These are phyloP conservation scores for Musca domestica DNA, from an alignment of 1,140 invertebrate species.

Conservation along the genomic window DNA sequence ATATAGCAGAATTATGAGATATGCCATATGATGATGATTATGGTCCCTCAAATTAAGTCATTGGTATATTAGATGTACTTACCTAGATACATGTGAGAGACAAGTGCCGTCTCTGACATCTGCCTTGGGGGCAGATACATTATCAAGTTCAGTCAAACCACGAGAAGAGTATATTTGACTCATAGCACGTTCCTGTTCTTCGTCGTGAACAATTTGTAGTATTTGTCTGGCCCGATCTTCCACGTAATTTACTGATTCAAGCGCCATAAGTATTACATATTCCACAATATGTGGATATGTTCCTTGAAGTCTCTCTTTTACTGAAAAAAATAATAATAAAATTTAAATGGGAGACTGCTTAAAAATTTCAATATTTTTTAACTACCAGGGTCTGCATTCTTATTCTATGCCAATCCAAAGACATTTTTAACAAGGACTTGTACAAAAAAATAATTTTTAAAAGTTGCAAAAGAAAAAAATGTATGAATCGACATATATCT, in stretches of 20 bases:
- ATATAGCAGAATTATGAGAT: not conserved
- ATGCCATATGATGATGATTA: slow-evolving; percentile 10
- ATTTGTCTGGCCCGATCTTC: slow-evolving; percentile 76
- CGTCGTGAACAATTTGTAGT: slow-evolving; percentile 67
- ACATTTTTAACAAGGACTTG: no score
- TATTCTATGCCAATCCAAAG: no score
- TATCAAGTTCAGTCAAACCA: not conserved
- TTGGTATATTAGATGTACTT: not conserved
- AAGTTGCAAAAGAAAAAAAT: no score
- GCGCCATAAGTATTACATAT: slow-evolving; percentile 76
- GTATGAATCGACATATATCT: no score
- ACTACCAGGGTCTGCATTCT: no score
- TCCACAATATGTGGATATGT: slow-evolving; percentile 75
- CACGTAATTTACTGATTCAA: slow-evolving; percentile 82
- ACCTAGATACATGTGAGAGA: not conserved
- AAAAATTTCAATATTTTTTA: no score
- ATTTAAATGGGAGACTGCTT: no score
- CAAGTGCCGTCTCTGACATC: not conserved
- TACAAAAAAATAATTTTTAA: no score
- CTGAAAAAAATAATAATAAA: slow-evolving; percentile 56
- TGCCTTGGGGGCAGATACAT: not conserved
- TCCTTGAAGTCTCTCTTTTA: slow-evolving; percentile 70
- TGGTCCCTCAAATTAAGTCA: not conserved
- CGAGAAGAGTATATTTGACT: not conserved
- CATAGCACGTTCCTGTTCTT: slow-evolving; percentile 49